Evolutionary conservation across 2,888 invertebrate species (phyloP).

Genomic region (Mimachlamys varia): DNA sequence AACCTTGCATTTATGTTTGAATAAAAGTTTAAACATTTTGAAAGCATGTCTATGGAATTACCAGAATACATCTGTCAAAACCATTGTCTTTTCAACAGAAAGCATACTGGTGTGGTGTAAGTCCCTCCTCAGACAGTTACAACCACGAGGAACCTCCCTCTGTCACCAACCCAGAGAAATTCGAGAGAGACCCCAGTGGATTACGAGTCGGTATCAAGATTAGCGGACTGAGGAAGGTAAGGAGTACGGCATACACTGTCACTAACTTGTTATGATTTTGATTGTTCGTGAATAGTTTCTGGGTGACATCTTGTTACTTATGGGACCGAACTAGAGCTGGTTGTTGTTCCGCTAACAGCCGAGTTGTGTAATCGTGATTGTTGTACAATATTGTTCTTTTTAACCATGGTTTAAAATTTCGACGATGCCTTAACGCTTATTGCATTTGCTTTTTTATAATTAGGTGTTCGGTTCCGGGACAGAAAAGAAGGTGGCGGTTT

Average conservation of each 20-base stretch:
- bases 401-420: too few species aligned
- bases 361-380: too few species aligned
- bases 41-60: too few species aligned
- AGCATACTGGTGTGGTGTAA: conserved; percentile 78
- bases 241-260: not conserved
- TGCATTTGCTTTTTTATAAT: not conserved
- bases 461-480: conserved; percentile 54
- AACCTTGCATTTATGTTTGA: too few species aligned
- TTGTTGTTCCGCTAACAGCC: too few species aligned
- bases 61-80: not conserved
- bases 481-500: conserved; percentile 84
- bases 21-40: too few species aligned
- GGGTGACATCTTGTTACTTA: too few species aligned
- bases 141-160: not conserved
- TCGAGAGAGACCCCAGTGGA: conserved; percentile 84
- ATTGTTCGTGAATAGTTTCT: too few species aligned
- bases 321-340: too few species aligned
- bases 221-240: conserved; percentile 76
- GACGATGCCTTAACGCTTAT: too few species aligned
- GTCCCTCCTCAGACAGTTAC: conserved; percentile 40
- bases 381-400: too few species aligned
- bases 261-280: too few species aligned
- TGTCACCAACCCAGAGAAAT: conserved; percentile 59
- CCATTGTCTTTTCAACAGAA: conserved; percentile 62
- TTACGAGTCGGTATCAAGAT: conserved; percentile 84